Base-by-base conservation (phyloP, 2,888 invertebrate genomes). In the Gnatocerus cornutus region DNA sequence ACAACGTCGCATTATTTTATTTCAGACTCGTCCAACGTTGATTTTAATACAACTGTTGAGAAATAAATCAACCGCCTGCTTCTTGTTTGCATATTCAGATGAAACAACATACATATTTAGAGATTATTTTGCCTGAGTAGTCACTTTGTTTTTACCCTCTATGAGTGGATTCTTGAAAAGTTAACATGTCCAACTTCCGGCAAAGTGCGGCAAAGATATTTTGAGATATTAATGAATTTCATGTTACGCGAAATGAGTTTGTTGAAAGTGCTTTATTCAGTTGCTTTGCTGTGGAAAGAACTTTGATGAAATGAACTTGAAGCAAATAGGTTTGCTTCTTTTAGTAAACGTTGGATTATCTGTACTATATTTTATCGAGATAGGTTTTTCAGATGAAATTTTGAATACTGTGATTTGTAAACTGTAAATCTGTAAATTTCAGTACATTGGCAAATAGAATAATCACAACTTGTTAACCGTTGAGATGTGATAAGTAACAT, bases 211-310 rank as follows among this genome's bases (percentile, higher is more conserved):
- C 27, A n/a, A 13, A 9, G 21, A 21, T 50, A 50, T 50, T 16
- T 29, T 10, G 10, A 41, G 41, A 41, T 41, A 41, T 41, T 29
- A 50, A 50, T 50, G 29, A 50, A 50, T 21, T 50, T 21, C 48
- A 9, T 21, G 7, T 21, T 14, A 48, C 16, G 16, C 21, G 48
- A 50, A 50, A 50, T 50, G 21, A 50, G 48, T 50, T 50, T 50
- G 48, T 50, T 27, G 16, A 21, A 29, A 50, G 29, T 50, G 21
- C 48, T 29, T 21, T n/a, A 29, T 50, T 27, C 21, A 46, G 4
- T 46, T 46, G 12, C 46, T 46, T 14, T 16, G 7, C 46, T 8
- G 16, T 8, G 16, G 14, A 46, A 46, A 46, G 14, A 46, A 46
- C 12, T 9, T 46, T 46, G 46, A 46, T 46, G 46, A 46, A 16